Evolutionary conservation across 2,113 vertebrate genomes (phyloP).

Genomic region (Gymnocephalus cernua): DNA sequence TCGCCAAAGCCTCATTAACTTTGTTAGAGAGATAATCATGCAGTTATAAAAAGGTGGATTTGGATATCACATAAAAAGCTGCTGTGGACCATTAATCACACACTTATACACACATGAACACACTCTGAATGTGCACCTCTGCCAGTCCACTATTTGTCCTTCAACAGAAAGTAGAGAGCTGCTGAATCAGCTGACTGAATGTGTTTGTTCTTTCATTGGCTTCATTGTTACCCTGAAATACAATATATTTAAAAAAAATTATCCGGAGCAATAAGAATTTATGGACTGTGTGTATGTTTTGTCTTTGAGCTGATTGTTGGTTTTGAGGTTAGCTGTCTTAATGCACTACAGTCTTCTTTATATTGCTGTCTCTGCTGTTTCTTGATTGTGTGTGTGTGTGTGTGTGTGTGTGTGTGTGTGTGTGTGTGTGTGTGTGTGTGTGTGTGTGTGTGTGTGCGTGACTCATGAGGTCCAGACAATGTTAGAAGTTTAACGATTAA

Average conservation of each 20-base stretch:
- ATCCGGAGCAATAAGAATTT: not conserved
- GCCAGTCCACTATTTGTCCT: conserved; percentile 12
- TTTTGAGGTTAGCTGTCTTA: not conserved
- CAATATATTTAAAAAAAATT: not conserved
- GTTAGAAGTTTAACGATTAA: conserved; percentile 3
- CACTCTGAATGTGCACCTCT: not conserved
- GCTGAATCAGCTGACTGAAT: not conserved
- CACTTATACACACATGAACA: not conserved
- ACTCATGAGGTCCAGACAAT: not conserved
- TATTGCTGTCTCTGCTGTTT: not conserved
- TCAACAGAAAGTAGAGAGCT: not conserved
- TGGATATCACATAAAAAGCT: conserved; percentile 35
- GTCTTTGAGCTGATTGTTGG: not conserved
- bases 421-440: not conserved
- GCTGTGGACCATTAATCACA: conserved; percentile 26
- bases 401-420: not conserved
- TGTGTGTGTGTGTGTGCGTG: not conserved
- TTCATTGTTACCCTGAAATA: not conserved
- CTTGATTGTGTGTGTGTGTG: not conserved
- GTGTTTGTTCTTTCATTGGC: too few relatives aligned
- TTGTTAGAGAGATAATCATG: conserved; percentile 36
- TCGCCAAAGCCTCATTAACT: conserved; percentile 49
- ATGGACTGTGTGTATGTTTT: not conserved
- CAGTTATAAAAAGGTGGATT: conserved; percentile 4
- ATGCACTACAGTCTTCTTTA: not conserved